These are phyloP conservation scores for Dendrolimus punctatus DNA, from an alignment of 1,140 invertebrate species.

Conservation along the genomic window DNA sequence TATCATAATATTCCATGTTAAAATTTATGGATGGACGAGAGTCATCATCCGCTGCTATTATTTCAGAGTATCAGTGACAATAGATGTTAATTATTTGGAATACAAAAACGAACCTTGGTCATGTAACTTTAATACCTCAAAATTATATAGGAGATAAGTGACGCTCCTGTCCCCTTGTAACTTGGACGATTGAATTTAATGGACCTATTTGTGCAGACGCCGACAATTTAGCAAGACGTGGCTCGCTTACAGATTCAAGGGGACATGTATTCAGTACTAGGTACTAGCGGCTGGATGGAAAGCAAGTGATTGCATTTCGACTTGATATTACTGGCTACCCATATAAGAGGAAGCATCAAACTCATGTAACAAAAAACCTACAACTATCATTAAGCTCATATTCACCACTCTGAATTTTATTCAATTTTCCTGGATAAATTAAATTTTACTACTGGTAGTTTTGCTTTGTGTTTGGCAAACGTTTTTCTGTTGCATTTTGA, in stretches of 20 bases:
- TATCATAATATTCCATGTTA: too few species aligned
- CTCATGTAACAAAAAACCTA: too few species aligned
- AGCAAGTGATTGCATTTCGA: too few species aligned
- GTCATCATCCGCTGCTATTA: background rate
- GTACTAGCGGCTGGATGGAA: constrained; percentile 10
- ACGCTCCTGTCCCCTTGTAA: constrained; percentile 34
- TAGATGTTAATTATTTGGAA: constrained; percentile 26
- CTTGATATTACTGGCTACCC: too few species aligned
- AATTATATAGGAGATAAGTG: constrained; percentile 45
- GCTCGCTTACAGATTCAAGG: constrained; percentile 19
- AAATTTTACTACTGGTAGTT: too few species aligned
- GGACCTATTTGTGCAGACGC: constrained; percentile 41
- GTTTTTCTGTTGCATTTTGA: too few species aligned
- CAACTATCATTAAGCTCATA: too few species aligned
- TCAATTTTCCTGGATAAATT: too few species aligned
- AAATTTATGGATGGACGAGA: too few species aligned
- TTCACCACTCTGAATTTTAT: too few species aligned
- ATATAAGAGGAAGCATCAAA: too few species aligned
- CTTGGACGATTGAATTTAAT: constrained; percentile 46
- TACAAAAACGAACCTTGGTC: constrained; percentile 19
- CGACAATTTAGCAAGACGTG: constrained; percentile 35
- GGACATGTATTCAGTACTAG: constrained; percentile 10
- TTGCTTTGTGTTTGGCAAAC: too few species aligned
- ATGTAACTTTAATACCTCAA: constrained; percentile 39
- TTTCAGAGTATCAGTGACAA: background rate